Conservation (phyloP, 2,797 vertebrate species). For the Enteromius treurensis region DNA sequence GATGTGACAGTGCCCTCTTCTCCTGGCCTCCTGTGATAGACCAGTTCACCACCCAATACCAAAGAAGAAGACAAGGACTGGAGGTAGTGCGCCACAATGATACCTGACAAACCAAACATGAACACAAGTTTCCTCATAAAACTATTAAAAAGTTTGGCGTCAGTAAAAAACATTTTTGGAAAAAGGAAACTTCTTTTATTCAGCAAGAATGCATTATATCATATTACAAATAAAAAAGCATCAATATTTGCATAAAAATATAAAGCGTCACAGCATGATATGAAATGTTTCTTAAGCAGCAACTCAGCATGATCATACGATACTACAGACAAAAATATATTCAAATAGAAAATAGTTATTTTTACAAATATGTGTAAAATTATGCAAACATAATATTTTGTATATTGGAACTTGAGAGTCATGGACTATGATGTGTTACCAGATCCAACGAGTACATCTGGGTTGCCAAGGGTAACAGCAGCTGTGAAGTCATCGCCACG, state of each 20-base stretch:
- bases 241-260: background rate
- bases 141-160: background rate
- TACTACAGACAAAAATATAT: background rate
- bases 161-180: background rate
- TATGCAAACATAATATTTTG: too few species aligned
- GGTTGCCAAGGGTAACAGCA: conserved; percentile 89
- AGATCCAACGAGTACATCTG: conserved; percentile 88
- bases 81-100: conserved; percentile 88
- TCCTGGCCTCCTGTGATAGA: conserved; percentile 90
- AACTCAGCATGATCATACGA: background rate
- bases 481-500: conserved; percentile 87
- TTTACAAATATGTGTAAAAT: too few species aligned
- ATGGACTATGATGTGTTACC: conserved; percentile 73
- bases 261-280: background rate
- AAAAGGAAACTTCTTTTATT: background rate
- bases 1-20: conserved; percentile 90
- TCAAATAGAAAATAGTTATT: background rate
- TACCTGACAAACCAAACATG: conserved; percentile 71
- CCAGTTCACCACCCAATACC: conserved; percentile 89
- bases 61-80: conserved; percentile 87
- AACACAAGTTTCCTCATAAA: background rate
- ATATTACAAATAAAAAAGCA: background rate
- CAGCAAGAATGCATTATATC: background rate
- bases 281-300: background rate
- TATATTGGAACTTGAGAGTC: background rate